Base-by-base conservation (phyloP, 2,113 vertebrate species). In the Cephalopterus ornatus region DNA sequence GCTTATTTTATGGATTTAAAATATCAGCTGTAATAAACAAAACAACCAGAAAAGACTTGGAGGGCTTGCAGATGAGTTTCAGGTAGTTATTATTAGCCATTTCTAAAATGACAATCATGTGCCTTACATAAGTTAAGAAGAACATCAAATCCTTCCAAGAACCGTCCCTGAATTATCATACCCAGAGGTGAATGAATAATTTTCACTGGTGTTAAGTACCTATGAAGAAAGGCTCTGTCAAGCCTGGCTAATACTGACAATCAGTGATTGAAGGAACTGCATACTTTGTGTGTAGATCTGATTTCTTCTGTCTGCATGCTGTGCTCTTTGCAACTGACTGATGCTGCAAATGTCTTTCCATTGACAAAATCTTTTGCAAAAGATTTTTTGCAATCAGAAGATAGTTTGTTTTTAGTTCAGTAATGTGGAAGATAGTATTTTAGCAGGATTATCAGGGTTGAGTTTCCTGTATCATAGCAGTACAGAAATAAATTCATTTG, bases 61-160 rank as follows among this genome's bases (percentile, higher is more conserved):
- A 90, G 50, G 49, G 39, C 59, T 71, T 53, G 42, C 39, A 87
- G 68, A 68, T 71, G 70, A 92, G 41, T 32, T 80, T 89, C 52
- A 88, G 41, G 41, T 85, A 63, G 77, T 80, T 94, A 62, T 84
- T 87, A 65, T 77, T 91, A 92, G 76, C 62, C n/a, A 33, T 81
- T 93, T 83, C 75, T 96, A 84, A 93, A 88, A 49, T 90, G 85
- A 53, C 47, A 49, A 39, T 89, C 82, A 71, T 65, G 47, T 72
- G 89, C 76, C 68, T 65, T 67, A 67, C 0, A 2, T 96, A 95
- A 92, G 63, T 91, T 77, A 90, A 94, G 86, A 88, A 92, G 79
- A 66, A 88, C 67, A 75, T 72, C 13, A 92, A 91, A 88, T 96
- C 89, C 72, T 96, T 94, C 85, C 66, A 59, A 1, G 47, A 91